Evolutionary conservation across 2,888 invertebrate species (phyloP), one percentile per base, ranked within the genome.

Genomic region (Euproctis similis): DNA sequence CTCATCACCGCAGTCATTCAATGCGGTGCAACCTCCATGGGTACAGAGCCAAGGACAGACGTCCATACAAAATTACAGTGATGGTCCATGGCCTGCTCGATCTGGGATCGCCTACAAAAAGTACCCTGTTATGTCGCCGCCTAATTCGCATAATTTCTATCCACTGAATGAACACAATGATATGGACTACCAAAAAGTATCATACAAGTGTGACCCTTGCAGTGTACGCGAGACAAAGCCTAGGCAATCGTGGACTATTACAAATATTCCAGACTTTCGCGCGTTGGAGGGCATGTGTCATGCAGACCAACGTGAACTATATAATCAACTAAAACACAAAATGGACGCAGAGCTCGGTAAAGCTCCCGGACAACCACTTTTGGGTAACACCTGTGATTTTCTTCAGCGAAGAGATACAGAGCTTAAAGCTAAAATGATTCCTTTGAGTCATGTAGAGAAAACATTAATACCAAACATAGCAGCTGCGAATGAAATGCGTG

Each of bases 241-340:
- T 11, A 67, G 84, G 3, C 84, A 84, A 38, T 84, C 84, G n/a
- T 84, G 84, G 84, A 84, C 84, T 16, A 84, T 84, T 8, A 80
- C 81, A 8, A 84, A 80, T 35, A 64, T 78, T 12, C 69, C 81
- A 7, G 84, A 82, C 39, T 77, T 80, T 48, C 57, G 84, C 31
- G 58, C 70, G 28, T 53, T 82, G 12, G 84, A 84, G 53, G 66
- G 70, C 4, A 70, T 78, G 61, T 80, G 78, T 36, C 77, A 77
- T 24, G 63, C 73, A 2, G 82, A 84, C 21, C 82, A 82, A 42
- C 60, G 81, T 18, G 82, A 84, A 46, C 36, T 82, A 1, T 84
- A 82, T 30, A 65, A 66, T 37, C 84, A 84, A 49, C 48, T 84
- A 11, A 82, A 81, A 45, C 76, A 81, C 42, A 84, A 80, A 51